Conservation (phyloP, 2,797 vertebrate genomes). For the Girardinus metallicus region DNA sequence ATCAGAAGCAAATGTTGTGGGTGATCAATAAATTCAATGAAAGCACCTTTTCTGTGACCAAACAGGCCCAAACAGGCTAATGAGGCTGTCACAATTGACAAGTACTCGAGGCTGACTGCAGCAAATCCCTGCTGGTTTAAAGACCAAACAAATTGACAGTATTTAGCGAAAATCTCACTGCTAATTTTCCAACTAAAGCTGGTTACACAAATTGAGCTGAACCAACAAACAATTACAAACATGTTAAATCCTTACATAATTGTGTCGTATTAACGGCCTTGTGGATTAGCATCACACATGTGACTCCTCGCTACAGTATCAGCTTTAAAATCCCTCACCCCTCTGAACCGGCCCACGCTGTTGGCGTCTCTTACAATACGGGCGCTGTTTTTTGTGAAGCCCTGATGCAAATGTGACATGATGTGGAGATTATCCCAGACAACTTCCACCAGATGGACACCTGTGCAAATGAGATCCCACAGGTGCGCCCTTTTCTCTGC, state of each 20-base stretch:
- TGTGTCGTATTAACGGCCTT: conserved; percentile 69
- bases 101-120: conserved; percentile 41
- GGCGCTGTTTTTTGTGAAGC: conserved; percentile 46
- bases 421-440: conserved; percentile 80
- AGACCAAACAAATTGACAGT: conserved; percentile 71
- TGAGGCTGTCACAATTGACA: conserved; percentile 60
- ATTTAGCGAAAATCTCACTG: conserved; percentile 71
- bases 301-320: conserved; percentile 54
- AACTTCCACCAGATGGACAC: conserved; percentile 81
- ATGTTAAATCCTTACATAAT: conserved; percentile 80
- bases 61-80: conserved; percentile 57
- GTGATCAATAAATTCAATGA: conserved; percentile 65
- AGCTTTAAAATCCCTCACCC: conserved; percentile 59
- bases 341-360: conserved; percentile 21
- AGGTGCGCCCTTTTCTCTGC: conserved; percentile 63
- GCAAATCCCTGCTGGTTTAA: conserved; percentile 67
- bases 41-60: conserved; percentile 55
- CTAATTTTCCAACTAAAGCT: conserved; percentile 78
- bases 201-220: conserved; percentile 80
- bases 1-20: conserved; percentile 45
- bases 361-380: conserved; percentile 28
- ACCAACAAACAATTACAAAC: conserved; percentile 80
- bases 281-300: conserved; percentile 72
- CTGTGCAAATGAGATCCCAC: conserved; percentile 81
- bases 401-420: conserved; percentile 77